Evolutionary conservation across 2,797 vertebrate species (phyloP), one percentile per base, ranked within the genome.

Genomic region (Distichodus sexfasciatus): DNA sequence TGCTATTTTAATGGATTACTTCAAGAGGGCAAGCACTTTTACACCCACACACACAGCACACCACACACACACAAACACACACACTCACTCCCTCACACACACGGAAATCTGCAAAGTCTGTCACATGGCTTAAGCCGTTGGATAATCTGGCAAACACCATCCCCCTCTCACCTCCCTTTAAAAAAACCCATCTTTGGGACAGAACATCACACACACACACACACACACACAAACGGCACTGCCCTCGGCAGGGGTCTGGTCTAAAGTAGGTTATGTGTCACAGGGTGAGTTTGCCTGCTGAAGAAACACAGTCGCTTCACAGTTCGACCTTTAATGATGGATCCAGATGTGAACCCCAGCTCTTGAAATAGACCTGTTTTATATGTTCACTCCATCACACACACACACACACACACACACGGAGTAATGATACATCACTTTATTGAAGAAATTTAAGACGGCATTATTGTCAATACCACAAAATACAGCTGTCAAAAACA

Each of bases 131-230:
- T 57, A 66, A 64, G 60, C 35, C 57, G 48, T 31, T 43, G 53
- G 69, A 31, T 81, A 75, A 79, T 81, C 76, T 75, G 59, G 23
- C 33, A 41, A 24, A 38, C 59, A 64, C 43, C 63, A 53, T 36
- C 57, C 44, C 43, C 31, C 1, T 9, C 46, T 67, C 44, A 66
- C 65, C 41, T 71, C 47, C 10, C 0, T 50, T 24, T 36, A 10
- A 57, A 57, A 57, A 41, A n/a, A n/a, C n/a, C n/a, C n/a, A n/a
- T n/a, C 14, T 51, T 17, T 23, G 35, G 43, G 43, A 65, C 35
- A 48, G 12, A 23, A 7, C 38, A 38, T 53, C 44, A 51, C 41
- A 69, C 66, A 69, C 54, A 50, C 67, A 51, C 44, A 67, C 54
- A 38, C 51, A 36, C 33, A 8, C 31, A 29, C 41, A 44, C 44